Evolutionary conservation across 2,113 vertebrate genomes (phyloP), one percentile per base, ranked within the genome.

Genomic region (Poecilia latipinna): DNA sequence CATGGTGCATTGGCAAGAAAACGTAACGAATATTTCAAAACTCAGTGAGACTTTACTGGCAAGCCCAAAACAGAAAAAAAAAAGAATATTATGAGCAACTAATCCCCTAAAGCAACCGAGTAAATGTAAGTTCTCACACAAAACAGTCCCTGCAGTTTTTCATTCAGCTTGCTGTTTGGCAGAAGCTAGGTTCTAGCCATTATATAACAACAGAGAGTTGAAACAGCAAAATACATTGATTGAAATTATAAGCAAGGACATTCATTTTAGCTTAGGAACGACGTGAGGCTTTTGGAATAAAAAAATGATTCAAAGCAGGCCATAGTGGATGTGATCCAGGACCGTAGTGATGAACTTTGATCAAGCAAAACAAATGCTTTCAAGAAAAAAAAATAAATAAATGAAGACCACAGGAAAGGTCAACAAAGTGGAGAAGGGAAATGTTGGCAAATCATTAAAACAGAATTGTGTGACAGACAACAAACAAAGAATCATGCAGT

Each of bases 231-330:
- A 86, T 66, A 72, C 35, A 72, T 65, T 31, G 68, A 69, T 73
- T 80, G 57, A 76, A 78, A 84, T 73, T 48, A 80, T 65, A 67
- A 78, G 82, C 71, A 79, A 85, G 37, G 65, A 61, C 80, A 90
- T 90, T 90, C 80, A 82, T 51, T 74, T 72, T 75, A 63, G 65
- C 62, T 90, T 88, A 78, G 82, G 89, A 88, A 87, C 75, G 78
- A 72, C 78, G 74, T 12, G 26, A 60, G 61, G 33, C 51, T 86
- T 33, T 80, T 35, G 62, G 78, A 82, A 71, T 65, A 79, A 78
- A 75, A 57, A 57, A 78, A 29, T 79, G 70, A 86, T 78, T 77
- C 82, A 79, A 90, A 85, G 71, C 88, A 93, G 84, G 33, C 39
- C 26, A 57, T 51, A 42, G 84, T 67, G 71, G 75, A 88, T 86